These are phyloP conservation scores for Porites divaricata DNA, from an alignment of 92 coral and sea anemone genomes.

Conservation along the genomic window DNA sequence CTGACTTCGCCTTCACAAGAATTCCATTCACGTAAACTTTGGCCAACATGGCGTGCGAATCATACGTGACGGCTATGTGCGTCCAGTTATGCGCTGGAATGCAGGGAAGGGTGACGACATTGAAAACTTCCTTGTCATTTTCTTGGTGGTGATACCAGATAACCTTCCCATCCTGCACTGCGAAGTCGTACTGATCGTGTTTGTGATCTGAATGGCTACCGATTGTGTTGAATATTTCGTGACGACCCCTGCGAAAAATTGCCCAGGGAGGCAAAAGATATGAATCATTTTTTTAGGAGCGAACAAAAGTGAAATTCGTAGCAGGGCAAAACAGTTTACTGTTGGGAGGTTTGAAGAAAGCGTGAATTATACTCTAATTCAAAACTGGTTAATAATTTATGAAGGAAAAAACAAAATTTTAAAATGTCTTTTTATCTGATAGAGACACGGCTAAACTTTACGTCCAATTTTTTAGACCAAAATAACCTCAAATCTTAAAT, in stretches of 20 bases:
- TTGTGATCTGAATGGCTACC: conserved; percentile 96
- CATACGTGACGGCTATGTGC: conserved; percentile 85
- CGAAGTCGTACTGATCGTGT: conserved; percentile 94
- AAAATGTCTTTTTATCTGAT: too few species aligned
- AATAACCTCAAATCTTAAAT: too few species aligned
- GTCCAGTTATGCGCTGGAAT: conserved; percentile 97
- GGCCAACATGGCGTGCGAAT: conserved; percentile 83
- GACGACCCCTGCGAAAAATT: conserved; percentile 72
- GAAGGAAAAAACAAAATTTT: too few species aligned
- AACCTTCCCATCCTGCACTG: conserved; percentile 92
- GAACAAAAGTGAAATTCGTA: not conserved
- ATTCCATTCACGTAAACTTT: conserved; percentile 88
- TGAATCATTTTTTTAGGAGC: too few species aligned
- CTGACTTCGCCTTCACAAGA: conserved; percentile 83
- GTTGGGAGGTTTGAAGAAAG: too few species aligned
- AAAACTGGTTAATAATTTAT: too few species aligned
- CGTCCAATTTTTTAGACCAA: too few species aligned
- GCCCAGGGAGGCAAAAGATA: too few species aligned
- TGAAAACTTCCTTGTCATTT: conserved; percentile 88
- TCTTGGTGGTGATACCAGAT: conserved; percentile 98
- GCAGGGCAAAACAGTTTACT: too few species aligned
- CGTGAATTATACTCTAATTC: too few species aligned
- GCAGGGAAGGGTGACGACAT: conserved; percentile 84
- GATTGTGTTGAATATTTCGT: conserved; percentile 94
- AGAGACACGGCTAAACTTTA: too few species aligned